Evolutionary conservation across 2,888 invertebrate species (phyloP).

Genomic region (Megaustenia siamemsis): DNA sequence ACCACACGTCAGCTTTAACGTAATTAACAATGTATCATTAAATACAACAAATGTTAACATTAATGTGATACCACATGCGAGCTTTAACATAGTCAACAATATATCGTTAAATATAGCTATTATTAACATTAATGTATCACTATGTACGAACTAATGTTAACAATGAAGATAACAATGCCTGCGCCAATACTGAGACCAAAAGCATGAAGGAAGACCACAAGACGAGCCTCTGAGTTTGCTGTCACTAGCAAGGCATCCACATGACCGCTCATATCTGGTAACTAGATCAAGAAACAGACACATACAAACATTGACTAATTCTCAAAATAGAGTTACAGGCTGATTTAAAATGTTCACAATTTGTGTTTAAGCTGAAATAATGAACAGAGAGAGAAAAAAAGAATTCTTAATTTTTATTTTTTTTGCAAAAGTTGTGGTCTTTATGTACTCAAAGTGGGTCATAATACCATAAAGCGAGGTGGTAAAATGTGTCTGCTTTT

Average conservation of each 20-base stretch:
- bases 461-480: no score
- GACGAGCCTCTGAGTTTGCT: slow-evolving; percentile 23
- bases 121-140: slow-evolving; percentile 1
- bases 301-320: no score
- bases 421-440: no score
- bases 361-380: no score
- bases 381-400: no score
- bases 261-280: slow-evolving; percentile 55
- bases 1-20: background rate
- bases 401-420: no score
- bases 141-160: slow-evolving; percentile 30
- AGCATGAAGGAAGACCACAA: slow-evolving; percentile 33
- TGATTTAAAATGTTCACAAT: no score
- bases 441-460: no score
- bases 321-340: no score
- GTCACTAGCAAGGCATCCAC: slow-evolving; percentile 43
- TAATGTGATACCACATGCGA: no score
- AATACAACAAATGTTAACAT: background rate
- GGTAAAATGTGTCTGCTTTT: no score
- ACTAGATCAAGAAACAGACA: slow-evolving; percentile 29
- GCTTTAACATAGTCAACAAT: no score
- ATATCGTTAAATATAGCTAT: background rate
- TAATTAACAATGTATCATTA: background rate
- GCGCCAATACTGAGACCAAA: slow-evolving; percentile 42
- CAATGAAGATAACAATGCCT: slow-evolving; percentile 42